Conservation (phyloP, 2,888 invertebrate genomes). For the Drosophila pseudotalamancana region DNA sequence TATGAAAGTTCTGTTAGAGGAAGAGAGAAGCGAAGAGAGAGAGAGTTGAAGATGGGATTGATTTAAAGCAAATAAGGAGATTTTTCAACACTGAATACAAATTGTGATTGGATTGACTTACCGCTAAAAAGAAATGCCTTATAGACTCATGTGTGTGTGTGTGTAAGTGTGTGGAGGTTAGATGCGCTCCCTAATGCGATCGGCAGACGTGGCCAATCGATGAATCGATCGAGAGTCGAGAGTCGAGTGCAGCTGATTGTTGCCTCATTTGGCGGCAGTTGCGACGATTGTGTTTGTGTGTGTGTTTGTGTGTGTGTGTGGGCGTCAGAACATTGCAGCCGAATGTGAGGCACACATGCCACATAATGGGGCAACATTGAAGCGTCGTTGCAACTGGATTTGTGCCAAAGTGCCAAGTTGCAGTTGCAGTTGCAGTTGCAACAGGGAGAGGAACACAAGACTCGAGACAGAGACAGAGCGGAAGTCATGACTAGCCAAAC, state of each 20-base stretch:
- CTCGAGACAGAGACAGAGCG: constrained; percentile 50
- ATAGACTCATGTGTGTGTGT: too few species aligned
- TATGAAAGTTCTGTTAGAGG: too few species aligned
- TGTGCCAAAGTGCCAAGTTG: constrained; percentile 60
- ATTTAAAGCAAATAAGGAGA: too few species aligned
- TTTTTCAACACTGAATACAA: too few species aligned
- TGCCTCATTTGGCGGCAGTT: constrained; percentile 49
- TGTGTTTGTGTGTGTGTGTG: constrained; percentile 45
- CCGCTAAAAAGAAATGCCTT: too few species aligned
- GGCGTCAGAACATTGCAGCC: constrained; percentile 70
- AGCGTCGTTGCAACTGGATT: constrained; percentile 57
- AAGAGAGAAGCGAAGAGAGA: too few species aligned
- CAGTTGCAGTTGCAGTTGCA: constrained; percentile 17
- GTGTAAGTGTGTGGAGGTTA: too few species aligned
- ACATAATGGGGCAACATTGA: constrained; percentile 69
- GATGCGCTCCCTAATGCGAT: constrained; percentile 5
- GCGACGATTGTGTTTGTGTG: background rate
- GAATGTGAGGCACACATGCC: constrained; percentile 66
- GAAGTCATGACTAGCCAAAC: constrained; percentile 80
- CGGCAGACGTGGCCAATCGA: constrained; percentile 10
- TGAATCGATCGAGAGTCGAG: constrained; percentile 44
- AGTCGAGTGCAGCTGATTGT: constrained; percentile 29
- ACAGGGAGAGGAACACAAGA: constrained; percentile 23
- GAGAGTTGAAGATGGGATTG: too few species aligned
- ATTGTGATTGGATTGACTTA: too few species aligned